A percentile compares a stretch with the other conserved stretches of the same genome.
phyloP scores from a whole-genome alignment of 1,140 invertebrate species.

The Caenorhabditis elegans region WBcel235 BX284602.5:9835501-9836000 shows the following conservation, averaged over 20 bases:
- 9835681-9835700: not conserved
- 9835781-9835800: conserved; percentile 12
- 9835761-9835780: conserved; percentile 7
- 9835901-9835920: not conserved
- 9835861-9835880: conserved; percentile 5
- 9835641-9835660: conserved; percentile 10
- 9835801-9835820: not conserved
- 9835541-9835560: not conserved
- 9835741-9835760: not conserved
- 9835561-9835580: too few species aligned
- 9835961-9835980: not conserved
- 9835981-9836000: conserved; percentile 18
- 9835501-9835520: conserved; percentile 7
- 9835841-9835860: not conserved
- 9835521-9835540: conserved; percentile 1
- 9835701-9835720: too few species aligned
- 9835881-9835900: not conserved
- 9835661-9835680: not conserved
- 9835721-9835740: conserved; percentile 1
- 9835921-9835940: not conserved
- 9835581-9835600: not conserved
- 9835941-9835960: too few species aligned
- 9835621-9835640: not conserved
- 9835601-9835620: conserved; percentile 10
- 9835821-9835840: not conserved